Base-by-base conservation (phyloP, 1,140 invertebrate genomes). In the Armadillidium nasatum region DNA sequence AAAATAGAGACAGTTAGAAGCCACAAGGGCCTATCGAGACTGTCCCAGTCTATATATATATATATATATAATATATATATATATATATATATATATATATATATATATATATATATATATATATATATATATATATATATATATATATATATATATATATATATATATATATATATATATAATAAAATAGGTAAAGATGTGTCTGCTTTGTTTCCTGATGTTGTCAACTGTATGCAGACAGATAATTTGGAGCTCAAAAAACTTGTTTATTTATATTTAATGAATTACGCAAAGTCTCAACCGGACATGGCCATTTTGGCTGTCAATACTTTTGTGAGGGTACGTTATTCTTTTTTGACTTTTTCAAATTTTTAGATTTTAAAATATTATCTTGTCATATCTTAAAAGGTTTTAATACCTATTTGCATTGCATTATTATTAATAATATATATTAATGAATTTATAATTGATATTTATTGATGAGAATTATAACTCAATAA, bases 271-370 rank as follows among this genome's bases (percentile, higher is more conserved):
- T 87, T 99, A 21, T 99, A 99, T 85, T 86, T 99, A 74, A 99
- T 99, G 98, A 99, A 99, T 85, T 99, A 99, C 88, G 98, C 98
- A 72, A 99, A 99, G 86, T 98, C 95, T 82, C 98, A 99, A 86
- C 98, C 98, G 10, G 98, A 99, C 85, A 97, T 99, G 93, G 97
- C 98, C 72, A 99, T 99, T 76, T 98, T 99, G 96, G 98, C 98
- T 50, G 98, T 99, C 44, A 99, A 99, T 87, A 99, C 98, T 23
- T 99, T 99, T 89, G 98, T 99, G 70, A 99, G 98, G 91, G 95
- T 96, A 88, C 85, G 10, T 11, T 44, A 33, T 7, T 23, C 2
- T 10, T 76, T 33, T 4, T 75, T 66, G 3, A 10, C 74, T 54
- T 73, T 72, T n/a, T 7, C 7, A 19, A 0, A 19, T 66, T 66